phyloP scores from a whole-genome alignment of 2,888 invertebrate species.

The Cryptophagus acutangulus region DNA sequence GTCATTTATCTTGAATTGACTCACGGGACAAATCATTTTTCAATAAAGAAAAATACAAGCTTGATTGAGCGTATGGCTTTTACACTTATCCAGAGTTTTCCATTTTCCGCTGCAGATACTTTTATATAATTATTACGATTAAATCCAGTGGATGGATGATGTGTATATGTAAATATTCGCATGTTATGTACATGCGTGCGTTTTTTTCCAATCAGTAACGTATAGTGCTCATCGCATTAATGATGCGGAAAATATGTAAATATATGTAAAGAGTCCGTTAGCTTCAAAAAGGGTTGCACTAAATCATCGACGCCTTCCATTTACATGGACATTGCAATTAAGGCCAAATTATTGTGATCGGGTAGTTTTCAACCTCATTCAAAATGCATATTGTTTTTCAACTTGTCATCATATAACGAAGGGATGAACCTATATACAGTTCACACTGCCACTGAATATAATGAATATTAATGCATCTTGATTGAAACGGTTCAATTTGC shows the following conservation, averaged over 20 bases:
- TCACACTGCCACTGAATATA: background rate
- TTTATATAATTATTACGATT: too few relatives aligned
- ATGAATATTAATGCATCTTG: background rate
- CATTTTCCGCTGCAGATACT: too few relatives aligned
- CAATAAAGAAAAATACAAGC: conserved; percentile 35
- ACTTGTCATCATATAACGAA: conserved; percentile 3
- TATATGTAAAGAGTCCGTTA: too few relatives aligned
- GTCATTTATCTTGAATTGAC: conserved; percentile 36
- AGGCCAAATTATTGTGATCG: conserved; percentile 30
- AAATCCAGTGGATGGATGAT: too few relatives aligned
- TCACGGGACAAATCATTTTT: conserved; percentile 38
- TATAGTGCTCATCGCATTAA: too few relatives aligned
- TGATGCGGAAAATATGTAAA: too few relatives aligned
- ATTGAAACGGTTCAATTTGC: too few relatives aligned
- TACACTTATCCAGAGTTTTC: conserved; percentile 15
- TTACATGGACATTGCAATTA: conserved; percentile 36
- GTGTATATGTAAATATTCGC: too few relatives aligned
- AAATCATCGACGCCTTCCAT: too few relatives aligned
- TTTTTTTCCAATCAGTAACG: too few relatives aligned
- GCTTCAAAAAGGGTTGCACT: too few relatives aligned
- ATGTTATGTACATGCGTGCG: too few relatives aligned
- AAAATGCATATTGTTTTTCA: conserved; percentile 30
- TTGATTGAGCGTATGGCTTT: conserved; percentile 34
- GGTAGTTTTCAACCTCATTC: conserved; percentile 31
- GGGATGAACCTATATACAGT: background rate